phyloP scores from a whole-genome alignment of 2,888 invertebrate genomes.

The Peribatodes rhomboidaria region DNA sequence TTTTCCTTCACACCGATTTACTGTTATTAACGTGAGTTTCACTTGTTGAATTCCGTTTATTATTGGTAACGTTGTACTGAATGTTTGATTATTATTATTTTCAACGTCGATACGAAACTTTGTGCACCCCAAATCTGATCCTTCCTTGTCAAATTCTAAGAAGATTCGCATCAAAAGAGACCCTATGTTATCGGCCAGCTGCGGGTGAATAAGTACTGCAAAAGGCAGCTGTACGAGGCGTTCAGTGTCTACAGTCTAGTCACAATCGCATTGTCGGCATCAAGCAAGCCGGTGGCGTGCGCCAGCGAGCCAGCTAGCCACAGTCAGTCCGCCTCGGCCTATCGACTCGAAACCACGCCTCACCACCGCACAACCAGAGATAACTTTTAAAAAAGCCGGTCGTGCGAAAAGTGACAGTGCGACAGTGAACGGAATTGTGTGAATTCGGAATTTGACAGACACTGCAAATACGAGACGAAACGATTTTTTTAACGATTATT shows the following conservation, averaged over 20 bases:
- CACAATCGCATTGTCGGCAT: constrained; percentile 57
- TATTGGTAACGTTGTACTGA: not conserved
- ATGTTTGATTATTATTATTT: not conserved
- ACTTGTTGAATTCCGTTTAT: constrained; percentile 4
- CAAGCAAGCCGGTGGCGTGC: constrained; percentile 52
- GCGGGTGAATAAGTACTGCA: constrained; percentile 20
- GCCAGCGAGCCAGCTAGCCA: constrained; percentile 33
- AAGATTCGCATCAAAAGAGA: constrained; percentile 16
- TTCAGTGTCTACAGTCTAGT: constrained; percentile 55
- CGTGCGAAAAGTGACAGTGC: constrained; percentile 80
- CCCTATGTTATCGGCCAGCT: constrained; percentile 33
- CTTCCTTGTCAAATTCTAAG: constrained; percentile 5
- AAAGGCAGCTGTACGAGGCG: constrained; percentile 20
- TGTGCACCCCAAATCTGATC: not conserved
- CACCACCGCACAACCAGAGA: constrained; percentile 61
- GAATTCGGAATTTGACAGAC: constrained; percentile 70
- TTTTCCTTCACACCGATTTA: not conserved
- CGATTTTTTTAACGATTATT: constrained; percentile 54
- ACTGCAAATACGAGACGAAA: constrained; percentile 66
- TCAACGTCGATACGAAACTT: not conserved
- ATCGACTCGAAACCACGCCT: constrained; percentile 63
- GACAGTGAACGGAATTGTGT: constrained; percentile 73
- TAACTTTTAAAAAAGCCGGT: constrained; percentile 70
- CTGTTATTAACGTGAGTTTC: not conserved
- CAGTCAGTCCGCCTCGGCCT: constrained; percentile 75